These are phyloP conservation scores for Hemibagrus guttatus DNA, from an alignment of 2,797 vertebrate species.

Conservation along the genomic window DNA sequence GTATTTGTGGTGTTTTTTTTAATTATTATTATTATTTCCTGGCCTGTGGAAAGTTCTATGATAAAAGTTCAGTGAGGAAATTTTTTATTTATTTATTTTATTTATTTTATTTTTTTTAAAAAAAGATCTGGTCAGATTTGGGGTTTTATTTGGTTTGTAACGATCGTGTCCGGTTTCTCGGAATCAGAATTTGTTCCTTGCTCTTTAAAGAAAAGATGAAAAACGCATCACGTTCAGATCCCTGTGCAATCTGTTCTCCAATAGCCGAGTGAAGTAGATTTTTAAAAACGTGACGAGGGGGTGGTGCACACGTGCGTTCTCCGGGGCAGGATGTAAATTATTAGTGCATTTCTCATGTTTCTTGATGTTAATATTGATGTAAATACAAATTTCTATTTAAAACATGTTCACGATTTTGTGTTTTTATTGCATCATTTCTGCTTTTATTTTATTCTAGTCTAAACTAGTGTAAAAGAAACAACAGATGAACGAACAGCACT, in stretches of 20 bases:
- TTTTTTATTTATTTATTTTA: no score
- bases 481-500: no score
- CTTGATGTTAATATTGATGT: slow-evolving; percentile 92
- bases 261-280: slow-evolving; percentile 4
- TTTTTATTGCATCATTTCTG: not conserved
- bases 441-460: not conserved
- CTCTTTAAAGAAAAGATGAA: slow-evolving; percentile 1
- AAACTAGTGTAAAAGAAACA: no score
- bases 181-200: not conserved
- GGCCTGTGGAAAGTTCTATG: not conserved
- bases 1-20: not conserved
- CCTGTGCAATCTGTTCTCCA: slow-evolving; percentile 60
- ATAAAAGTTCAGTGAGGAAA: not conserved
- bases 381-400: slow-evolving; percentile 99
- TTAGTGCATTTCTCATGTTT: slow-evolving; percentile 79
- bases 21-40: not conserved
- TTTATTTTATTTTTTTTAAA: not conserved
- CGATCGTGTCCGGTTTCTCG: no score
- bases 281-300: slow-evolving; percentile 51
- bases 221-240: not conserved
- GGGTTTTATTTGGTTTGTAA: not conserved
- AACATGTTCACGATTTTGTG: slow-evolving; percentile 51
- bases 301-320: slow-evolving; percentile 63
- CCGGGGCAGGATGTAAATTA: slow-evolving; percentile 83
- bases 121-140: not conserved